Percentiles rank a stretch among this genome's conserved stretches.
These are phyloP conservation scores for Sparidentex hasta DNA, from an alignment of 2,797 vertebrate genomes.

Conservation along the genomic window DNA sequence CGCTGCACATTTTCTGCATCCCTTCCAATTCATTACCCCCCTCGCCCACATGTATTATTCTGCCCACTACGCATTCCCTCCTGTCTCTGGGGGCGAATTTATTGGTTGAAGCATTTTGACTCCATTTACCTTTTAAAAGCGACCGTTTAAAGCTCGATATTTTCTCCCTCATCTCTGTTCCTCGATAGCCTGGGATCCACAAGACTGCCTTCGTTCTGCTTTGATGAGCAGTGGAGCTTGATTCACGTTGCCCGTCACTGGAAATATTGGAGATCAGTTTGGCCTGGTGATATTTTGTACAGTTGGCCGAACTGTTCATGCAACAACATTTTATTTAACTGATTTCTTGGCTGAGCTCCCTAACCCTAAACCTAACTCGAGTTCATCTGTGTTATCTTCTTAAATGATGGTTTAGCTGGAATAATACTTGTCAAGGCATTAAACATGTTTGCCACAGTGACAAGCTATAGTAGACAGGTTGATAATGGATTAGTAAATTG, in stretches of 20 bases:
- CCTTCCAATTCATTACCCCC: slow-evolving; percentile 86
- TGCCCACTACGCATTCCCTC: slow-evolving; percentile 75
- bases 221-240: slow-evolving; percentile 52
- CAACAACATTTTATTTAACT: not conserved
- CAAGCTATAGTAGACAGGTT: not conserved
- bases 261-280: slow-evolving; percentile 14
- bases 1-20: slow-evolving; percentile 76
- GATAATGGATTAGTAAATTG: not conserved
- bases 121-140: slow-evolving; percentile 86
- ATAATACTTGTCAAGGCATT: not conserved
- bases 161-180: slow-evolving; percentile 61
- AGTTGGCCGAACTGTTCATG: not conserved
- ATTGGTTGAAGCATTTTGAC: slow-evolving; percentile 85
- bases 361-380: not conserved
- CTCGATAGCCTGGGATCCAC: slow-evolving; percentile 66
- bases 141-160: slow-evolving; percentile 81
- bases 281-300: not conserved
- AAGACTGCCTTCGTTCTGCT: slow-evolving; percentile 63
- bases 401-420: not conserved
- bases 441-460: not conserved
- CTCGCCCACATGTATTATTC: slow-evolving; percentile 83
- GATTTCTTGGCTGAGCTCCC: not conserved
- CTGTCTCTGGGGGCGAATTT: slow-evolving; percentile 83
- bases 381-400: not conserved
- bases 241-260: slow-evolving; percentile 22